phyloP scores from a whole-genome alignment of 2,797 vertebrate genomes.

The Scleropages formosus region DNA sequence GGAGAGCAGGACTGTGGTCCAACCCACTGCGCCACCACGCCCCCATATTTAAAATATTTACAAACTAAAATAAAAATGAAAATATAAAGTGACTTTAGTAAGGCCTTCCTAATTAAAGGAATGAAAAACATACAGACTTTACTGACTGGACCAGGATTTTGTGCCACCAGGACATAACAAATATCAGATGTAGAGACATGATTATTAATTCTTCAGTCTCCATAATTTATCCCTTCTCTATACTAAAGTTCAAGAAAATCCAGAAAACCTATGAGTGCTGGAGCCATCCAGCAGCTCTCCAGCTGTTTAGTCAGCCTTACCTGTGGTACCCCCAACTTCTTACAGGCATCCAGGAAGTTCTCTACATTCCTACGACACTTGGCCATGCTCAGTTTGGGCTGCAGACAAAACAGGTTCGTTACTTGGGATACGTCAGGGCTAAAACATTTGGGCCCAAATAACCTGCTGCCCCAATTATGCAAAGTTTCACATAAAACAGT shows the following conservation, averaged over 20 bases:
- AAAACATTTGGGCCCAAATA: neutral
- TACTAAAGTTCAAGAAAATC: neutral
- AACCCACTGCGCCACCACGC: no score
- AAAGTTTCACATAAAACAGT: neutral
- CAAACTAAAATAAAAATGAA: no score
- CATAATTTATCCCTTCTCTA: neutral
- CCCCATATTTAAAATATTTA: no score
- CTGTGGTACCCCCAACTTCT: slow-evolving; percentile 80
- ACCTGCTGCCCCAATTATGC: neutral
- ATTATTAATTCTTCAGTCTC: neutral
- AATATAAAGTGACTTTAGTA: no score
- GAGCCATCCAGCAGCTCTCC: neutral
- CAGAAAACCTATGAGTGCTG: neutral
- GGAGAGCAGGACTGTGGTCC: no score
- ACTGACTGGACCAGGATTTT: neutral
- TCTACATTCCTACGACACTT: slow-evolving; percentile 84
- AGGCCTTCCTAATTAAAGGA: no score
- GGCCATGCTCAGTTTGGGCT: slow-evolving; percentile 85
- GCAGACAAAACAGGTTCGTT: slow-evolving; percentile 40
- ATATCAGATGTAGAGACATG: neutral
- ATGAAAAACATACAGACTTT: no score
- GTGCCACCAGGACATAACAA: neutral
- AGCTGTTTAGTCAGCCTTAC: slow-evolving; percentile 52
- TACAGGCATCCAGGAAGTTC: slow-evolving; percentile 81
- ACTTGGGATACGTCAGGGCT: no score